Evolutionary conservation across 2,888 invertebrate genomes (phyloP).

Genomic region (Buathra laborator): DNA sequence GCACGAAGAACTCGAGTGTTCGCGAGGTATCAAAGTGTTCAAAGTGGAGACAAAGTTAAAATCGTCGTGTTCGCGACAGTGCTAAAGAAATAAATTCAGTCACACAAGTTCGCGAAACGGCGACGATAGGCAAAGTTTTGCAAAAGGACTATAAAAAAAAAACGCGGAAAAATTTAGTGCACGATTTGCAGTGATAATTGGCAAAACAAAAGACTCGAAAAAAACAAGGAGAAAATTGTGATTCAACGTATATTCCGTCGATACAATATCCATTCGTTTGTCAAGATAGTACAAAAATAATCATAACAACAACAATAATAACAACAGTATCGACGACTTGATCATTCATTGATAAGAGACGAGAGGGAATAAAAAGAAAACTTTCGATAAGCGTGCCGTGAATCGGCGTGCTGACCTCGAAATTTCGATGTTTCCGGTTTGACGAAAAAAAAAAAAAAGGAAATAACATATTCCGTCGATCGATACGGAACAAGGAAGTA

Average conservation of each 20-base stretch:
- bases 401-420: constrained; percentile 69
- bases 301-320: constrained; percentile 25
- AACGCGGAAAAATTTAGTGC: no score
- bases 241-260: constrained; percentile 9
- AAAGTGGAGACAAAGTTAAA: constrained; percentile 24
- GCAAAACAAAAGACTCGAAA: no score
- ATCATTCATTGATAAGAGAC: constrained; percentile 25
- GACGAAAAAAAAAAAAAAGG: constrained; percentile 67
- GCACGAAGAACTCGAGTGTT: not conserved
- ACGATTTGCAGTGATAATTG: no score
- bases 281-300: constrained; percentile 25
- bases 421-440: constrained; percentile 76
- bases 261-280: not conserved
- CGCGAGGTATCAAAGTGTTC: constrained; percentile 14
- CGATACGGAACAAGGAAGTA: not conserved
- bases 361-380: constrained; percentile 23
- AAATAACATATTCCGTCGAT: not conserved
- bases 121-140: no score
- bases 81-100: no score
- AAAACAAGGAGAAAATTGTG: not conserved
- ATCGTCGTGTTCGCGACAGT: not conserved
- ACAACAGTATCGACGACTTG: not conserved
- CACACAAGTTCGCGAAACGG: no score
- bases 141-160: no score
- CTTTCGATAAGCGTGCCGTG: constrained; percentile 71